These are phyloP conservation scores for Drosophila nebulosa DNA, from an alignment of 1,140 invertebrate species.

Conservation along the genomic window DNA sequence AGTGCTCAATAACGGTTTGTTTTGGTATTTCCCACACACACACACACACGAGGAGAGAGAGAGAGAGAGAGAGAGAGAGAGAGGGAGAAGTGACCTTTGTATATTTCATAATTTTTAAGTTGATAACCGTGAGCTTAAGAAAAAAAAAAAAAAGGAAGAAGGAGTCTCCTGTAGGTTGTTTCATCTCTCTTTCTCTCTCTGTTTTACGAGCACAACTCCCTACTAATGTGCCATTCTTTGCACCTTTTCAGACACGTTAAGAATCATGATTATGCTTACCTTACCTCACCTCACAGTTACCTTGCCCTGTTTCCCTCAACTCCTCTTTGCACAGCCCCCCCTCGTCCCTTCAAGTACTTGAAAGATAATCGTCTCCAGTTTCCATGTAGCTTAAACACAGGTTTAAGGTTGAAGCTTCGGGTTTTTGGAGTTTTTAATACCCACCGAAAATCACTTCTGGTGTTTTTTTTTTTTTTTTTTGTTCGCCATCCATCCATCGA, in stretches of 20 bases:
- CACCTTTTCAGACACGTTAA: conserved; percentile 59
- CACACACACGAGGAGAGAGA: too few relatives aligned
- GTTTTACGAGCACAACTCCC: background rate
- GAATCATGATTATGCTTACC: background rate
- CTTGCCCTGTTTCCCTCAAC: too few relatives aligned
- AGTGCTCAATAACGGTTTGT: too few relatives aligned
- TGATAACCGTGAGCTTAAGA: too few relatives aligned
- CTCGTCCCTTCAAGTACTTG: background rate
- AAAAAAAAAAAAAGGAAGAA: too few relatives aligned
- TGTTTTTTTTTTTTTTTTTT: conserved; percentile 36
- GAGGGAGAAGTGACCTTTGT: too few relatives aligned
- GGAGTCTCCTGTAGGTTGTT: too few relatives aligned
- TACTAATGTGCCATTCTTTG: conserved; percentile 61
- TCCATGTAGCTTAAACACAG: conserved; percentile 50
- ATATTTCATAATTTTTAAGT: too few relatives aligned
- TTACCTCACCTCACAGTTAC: too few relatives aligned
- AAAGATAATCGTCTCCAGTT: conserved; percentile 46
- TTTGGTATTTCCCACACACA: too few relatives aligned
- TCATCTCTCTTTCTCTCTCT: background rate
- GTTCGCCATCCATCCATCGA: background rate
- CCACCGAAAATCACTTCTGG: conserved; percentile 65
- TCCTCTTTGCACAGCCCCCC: too few relatives aligned
- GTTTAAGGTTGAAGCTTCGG: conserved; percentile 15
- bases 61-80: too few relatives aligned
- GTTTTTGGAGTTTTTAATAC: conserved; percentile 33